A percentile compares a stretch with the other conserved stretches of the same genome.
These are phyloP conservation scores for Drosophila austrosaltans DNA, from an alignment of 2,888 invertebrate genomes.

Conservation along the genomic window DNA sequence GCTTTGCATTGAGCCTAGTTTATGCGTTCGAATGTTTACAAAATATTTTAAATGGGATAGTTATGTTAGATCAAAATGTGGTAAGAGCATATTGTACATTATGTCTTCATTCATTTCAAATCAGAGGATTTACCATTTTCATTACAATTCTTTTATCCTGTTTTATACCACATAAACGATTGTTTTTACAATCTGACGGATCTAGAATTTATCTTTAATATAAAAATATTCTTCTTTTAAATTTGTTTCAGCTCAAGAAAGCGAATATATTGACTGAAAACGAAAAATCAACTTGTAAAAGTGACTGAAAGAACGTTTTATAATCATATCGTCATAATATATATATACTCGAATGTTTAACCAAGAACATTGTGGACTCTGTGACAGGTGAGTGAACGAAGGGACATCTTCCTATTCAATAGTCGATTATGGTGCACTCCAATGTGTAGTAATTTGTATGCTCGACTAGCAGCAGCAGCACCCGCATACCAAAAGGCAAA, in stretches of 20 bases:
- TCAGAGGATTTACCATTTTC: too few species aligned
- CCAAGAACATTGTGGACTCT: background rate
- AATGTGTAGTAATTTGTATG: constrained; percentile 45
- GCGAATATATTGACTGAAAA: constrained; percentile 29
- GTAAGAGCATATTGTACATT: too few species aligned
- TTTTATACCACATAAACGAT: background rate
- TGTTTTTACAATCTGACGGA: background rate
- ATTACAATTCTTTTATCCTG: background rate
- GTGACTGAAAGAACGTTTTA: constrained; percentile 6
- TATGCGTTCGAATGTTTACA: constrained; percentile 6
- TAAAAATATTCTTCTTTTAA: constrained; percentile 10
- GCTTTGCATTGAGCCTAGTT: constrained; percentile 6
- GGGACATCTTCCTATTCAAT: constrained; percentile 28
- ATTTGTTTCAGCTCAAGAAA: constrained; percentile 28
- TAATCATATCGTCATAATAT: constrained; percentile 5
- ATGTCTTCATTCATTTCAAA: too few species aligned
- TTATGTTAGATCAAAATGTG: too few species aligned
- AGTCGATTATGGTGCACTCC: constrained; percentile 45
- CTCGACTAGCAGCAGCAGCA: constrained; percentile 25
- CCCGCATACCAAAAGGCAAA: constrained; percentile 35
- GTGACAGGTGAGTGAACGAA: constrained; percentile 16
- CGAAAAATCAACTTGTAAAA: constrained; percentile 22
- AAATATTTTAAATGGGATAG: constrained; percentile 1
- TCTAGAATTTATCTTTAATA: background rate
- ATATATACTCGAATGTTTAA: constrained; percentile 1